A percentile compares a stretch with the other conserved stretches of the same genome.
These are phyloP conservation scores for Gortyna flavago DNA, from an alignment of 2,888 invertebrate species.

Conservation along the genomic window DNA sequence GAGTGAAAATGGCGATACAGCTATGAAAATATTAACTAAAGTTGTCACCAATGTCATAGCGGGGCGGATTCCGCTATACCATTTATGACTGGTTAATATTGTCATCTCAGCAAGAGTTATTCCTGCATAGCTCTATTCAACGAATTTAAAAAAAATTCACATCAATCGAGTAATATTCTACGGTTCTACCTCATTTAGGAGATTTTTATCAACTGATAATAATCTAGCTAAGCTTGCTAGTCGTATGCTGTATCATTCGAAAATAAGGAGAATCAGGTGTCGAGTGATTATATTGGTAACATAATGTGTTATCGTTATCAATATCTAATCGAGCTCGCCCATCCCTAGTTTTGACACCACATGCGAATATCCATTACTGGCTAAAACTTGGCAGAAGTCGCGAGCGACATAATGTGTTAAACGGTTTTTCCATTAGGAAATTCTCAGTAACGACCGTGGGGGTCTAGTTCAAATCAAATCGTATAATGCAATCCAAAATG, in stretches of 20 bases:
- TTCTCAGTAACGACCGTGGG: background rate
- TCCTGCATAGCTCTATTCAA: background rate
- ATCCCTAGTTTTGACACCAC: constrained; percentile 24
- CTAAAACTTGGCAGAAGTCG: background rate
- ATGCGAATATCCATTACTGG: constrained; percentile 10
- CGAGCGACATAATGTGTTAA: background rate
- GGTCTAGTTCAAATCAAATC: no score
- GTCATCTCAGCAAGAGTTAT: background rate
- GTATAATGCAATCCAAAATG: no score
- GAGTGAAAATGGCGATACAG: background rate
- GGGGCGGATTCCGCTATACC: background rate
- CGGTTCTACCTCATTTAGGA: no score
- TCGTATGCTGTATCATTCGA: no score
- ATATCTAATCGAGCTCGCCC: constrained; percentile 18
- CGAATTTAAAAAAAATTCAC: no score
- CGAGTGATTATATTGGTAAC: background rate
- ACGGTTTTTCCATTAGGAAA: background rate
- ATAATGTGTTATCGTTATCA: constrained; percentile 6
- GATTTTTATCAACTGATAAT: no score
- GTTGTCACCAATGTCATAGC: no score
- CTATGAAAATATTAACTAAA: no score
- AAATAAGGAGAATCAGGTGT: no score
- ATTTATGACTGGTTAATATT: background rate
- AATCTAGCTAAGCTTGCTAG: no score
- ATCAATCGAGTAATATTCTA: no score